Percentiles rank a stretch among this genome's conserved stretches.
These are phyloP conservation scores for Theretra japonica DNA, from an alignment of 2,888 invertebrate species.

Conservation along the genomic window DNA sequence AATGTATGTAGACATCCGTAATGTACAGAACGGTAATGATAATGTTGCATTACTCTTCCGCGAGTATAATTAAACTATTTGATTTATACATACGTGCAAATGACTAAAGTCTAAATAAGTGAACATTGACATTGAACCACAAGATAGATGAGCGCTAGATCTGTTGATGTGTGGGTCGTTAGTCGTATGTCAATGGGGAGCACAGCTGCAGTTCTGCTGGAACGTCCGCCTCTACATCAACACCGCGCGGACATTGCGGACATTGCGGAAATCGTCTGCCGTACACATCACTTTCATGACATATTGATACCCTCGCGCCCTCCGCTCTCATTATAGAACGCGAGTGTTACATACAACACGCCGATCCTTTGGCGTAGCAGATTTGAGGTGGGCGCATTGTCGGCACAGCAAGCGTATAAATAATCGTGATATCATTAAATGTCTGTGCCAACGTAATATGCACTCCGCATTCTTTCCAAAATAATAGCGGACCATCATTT, in stretches of 20 bases:
- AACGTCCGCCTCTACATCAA: conserved; percentile 49
- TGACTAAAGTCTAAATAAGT: conserved; percentile 44
- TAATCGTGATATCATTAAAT: conserved; percentile 20
- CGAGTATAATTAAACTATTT: conserved; percentile 32
- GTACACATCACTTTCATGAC: conserved; percentile 42
- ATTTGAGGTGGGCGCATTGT: conserved; percentile 29
- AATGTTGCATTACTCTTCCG: conserved; percentile 33
- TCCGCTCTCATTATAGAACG: conserved; percentile 46
- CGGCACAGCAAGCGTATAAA: conserved; percentile 10
- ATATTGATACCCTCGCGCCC: conserved; percentile 45
- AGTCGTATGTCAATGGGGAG: conserved; percentile 49
- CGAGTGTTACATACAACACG: neutral
- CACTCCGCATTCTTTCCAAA: conserved; percentile 23
- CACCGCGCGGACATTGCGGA: conserved; percentile 41
- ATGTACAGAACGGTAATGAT: conserved; percentile 6
- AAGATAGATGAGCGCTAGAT: conserved; percentile 58
- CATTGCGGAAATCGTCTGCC: conserved; percentile 38
- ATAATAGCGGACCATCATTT: conserved; percentile 12
- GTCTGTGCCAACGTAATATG: conserved; percentile 18
- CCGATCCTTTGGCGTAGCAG: conserved; percentile 15
- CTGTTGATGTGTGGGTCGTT: conserved; percentile 48
- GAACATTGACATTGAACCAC: conserved; percentile 58
- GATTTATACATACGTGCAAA: conserved; percentile 31
- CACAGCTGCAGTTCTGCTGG: conserved; percentile 54
- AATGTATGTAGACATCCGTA: conserved; percentile 10